Base-by-base conservation (phyloP, 2,113 vertebrate genomes). In the Plecotus auritus region DNA sequence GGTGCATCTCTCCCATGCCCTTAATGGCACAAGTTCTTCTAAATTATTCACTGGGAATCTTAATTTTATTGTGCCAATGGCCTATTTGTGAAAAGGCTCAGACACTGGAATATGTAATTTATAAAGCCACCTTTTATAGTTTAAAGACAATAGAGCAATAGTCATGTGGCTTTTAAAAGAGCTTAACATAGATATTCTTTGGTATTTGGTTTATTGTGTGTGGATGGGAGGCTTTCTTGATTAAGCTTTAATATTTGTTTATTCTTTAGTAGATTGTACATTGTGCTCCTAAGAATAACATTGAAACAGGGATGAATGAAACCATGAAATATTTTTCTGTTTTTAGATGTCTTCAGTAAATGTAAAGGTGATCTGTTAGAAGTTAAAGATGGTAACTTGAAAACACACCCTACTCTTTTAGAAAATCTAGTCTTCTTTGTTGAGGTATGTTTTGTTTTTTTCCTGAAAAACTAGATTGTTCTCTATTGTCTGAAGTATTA, bases 341-440 rank as follows among this genome's bases (percentile, higher is more conserved):
- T 90, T 49, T 90, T 98, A 99, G 99, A 99, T 72, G 98, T 99
- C 76, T 98, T 99, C 96, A 99, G 96, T 98, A 99, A 99, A 98
- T 99, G 99, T 98, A 99, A 99, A 99, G 99, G 99, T 32, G 98
- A 99, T 90, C 98, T 99, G 92, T 98, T 99, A 98, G 99, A 99
- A 98, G 98, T 99, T 95, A 99, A 98, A 98, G 99, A 98, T 47
- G 97, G 98, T 94, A 98, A 97, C 95, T 99, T 99, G 98, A 99
- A 98, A 98, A 99, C 99, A 23, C 98, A 98, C 45, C 99, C 99
- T 70, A 97, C 96, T 90, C 95, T 99, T 96, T 98, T 99, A 98
- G 99, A 99, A 98, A 99, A 99, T 92, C 97, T 99, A 23, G 98
- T 99, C 98, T 99, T 99, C 98, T 99, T 99, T 97, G 98, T 99